Percentiles rank a stretch among this genome's conserved stretches.
phyloP scores from a whole-genome alignment of 2,888 invertebrate species.

The Lamellibrachia satsuma region DNA sequence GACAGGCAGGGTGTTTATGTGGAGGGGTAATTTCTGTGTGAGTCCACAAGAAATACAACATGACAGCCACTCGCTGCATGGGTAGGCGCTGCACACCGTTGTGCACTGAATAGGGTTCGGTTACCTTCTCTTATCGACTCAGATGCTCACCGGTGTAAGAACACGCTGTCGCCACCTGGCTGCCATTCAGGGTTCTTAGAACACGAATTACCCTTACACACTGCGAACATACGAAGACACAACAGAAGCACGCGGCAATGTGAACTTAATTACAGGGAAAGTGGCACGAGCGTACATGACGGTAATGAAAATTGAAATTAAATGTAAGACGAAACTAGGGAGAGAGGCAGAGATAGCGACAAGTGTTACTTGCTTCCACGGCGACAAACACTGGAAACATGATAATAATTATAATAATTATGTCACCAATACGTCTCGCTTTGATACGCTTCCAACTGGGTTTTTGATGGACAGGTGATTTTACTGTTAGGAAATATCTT shows the following conservation, averaged over 20 bases:
- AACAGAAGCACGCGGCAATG: not conserved
- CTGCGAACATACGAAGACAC: not conserved
- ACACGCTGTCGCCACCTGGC: not conserved
- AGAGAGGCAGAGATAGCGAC: not conserved
- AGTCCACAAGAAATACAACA: not conserved
- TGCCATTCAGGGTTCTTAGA: conserved; percentile 5
- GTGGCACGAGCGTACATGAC: not conserved
- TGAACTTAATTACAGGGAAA: not conserved
- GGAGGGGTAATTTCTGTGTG: not conserved
- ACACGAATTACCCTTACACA: not conserved
- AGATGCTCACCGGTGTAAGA: not conserved
- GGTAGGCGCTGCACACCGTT: not conserved
- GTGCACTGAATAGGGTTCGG: not conserved
- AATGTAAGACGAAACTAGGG: not conserved
- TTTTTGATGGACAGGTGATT: not conserved
- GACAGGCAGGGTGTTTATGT: conserved; percentile 1
- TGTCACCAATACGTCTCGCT: not conserved
- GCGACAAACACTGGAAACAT: not conserved
- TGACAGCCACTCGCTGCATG: not conserved
- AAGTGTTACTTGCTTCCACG: not conserved
- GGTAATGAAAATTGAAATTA: conserved; percentile 17
- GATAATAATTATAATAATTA: not conserved
- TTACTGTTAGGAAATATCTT: not conserved
- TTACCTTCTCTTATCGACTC: not conserved
- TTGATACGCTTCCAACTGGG: not conserved